Base-by-base conservation (phyloP, 2,113 vertebrate species). In the Xenus cinereus region DNA sequence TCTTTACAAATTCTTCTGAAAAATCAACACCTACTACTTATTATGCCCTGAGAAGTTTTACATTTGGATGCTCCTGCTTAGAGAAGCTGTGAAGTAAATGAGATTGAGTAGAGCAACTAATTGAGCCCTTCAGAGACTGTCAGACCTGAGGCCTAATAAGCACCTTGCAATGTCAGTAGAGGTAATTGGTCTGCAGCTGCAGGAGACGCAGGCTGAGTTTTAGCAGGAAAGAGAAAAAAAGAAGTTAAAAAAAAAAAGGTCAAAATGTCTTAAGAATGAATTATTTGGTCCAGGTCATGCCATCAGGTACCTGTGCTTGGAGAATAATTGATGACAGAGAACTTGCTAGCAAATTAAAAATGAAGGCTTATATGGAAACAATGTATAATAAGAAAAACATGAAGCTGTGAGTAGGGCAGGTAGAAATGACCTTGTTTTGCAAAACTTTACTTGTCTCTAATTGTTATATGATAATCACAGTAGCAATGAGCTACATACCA, bases 1-100 rank as follows among this genome's bases (percentile, higher is more conserved):
- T 92, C 63, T 77, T 77, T 48, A 22, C 30, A 24, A 45, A 43
- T 37, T 71, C 24, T 59, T 5, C 32, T 56, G 20, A 84, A 92
- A 95, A 95, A 91, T 64, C 43, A 82, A 68, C 39, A 71, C 12
- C 33, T 69, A 72, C 48, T 76, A 56, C n/a, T 84, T 85, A 56
- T 45, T 76, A 89, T 80, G 17, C 45, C 46, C 45, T 21, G 23
- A 72, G 71, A 91, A 72, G 26, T 85, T 96, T 93, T 87, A 62
- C 7, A 50, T 89, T 82, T 76, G 53, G 54, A 59, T 89, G 41
- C 33, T 91, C 17, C 81, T 87, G 62, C 67, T 93, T 76, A 82
- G 78, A 79, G 84, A 94, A 96, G 57, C 89, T 89, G 66, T 53
- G 63, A 95, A 95, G 27, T 73, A 94, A 95, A 94, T 68, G 84